phyloP scores from a whole-genome alignment of 2,888 invertebrate genomes.

The Ennomos quercinarius region DNA sequence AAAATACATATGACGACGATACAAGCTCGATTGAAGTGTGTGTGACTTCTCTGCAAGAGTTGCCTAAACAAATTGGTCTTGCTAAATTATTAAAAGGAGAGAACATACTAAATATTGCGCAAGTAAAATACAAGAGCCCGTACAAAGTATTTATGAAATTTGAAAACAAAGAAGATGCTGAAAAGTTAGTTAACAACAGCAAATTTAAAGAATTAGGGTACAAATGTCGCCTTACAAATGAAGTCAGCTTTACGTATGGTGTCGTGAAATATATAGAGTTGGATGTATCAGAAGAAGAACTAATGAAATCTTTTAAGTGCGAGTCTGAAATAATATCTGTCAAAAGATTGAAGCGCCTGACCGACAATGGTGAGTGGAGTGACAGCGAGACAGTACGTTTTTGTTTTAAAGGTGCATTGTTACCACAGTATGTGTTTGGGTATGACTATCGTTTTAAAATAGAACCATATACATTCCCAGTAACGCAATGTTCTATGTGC shows the following conservation, averaged over 20 bases:
- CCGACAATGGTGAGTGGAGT: background rate
- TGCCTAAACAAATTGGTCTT: conserved; percentile 2
- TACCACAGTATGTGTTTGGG: conserved; percentile 3
- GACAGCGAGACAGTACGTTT: conserved; percentile 2
- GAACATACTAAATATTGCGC: background rate
- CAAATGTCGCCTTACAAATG: background rate
- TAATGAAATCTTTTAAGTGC: background rate
- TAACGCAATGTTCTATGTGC: conserved; percentile 33
- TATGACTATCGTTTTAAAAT: conserved; percentile 19
- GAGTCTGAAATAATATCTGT: background rate
- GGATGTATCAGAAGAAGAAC: conserved; percentile 6
- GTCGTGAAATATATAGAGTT: conserved; percentile 5
- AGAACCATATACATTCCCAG: conserved; percentile 34
- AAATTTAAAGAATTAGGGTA: background rate
- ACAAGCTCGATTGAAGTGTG: background rate
- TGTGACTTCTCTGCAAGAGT: background rate
- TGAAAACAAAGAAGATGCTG: conserved; percentile 1
- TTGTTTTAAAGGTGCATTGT: background rate
- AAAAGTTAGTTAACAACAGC: background rate
- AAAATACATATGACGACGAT: too few species aligned
- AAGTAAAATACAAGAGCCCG: background rate
- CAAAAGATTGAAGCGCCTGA: conserved; percentile 7
- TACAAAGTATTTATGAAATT: background rate
- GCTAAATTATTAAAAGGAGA: background rate
- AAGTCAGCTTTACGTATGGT: conserved; percentile 2